Base-by-base conservation (phyloP, 2,888 invertebrate species). In the Athalia circularis region DNA sequence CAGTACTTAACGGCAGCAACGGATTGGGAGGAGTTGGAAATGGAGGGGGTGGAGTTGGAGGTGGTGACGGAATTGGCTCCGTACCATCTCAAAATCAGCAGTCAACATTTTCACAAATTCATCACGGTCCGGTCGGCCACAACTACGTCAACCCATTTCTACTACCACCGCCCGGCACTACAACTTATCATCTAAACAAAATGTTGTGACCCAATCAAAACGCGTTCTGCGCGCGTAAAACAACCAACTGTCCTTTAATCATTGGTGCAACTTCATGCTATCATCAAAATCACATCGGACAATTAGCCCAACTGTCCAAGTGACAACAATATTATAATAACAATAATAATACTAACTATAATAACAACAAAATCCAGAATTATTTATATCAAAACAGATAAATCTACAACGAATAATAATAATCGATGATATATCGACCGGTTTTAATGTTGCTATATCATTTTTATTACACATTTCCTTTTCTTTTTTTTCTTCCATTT, bases 91-190 rank as follows among this genome's bases (percentile, higher is more conserved):
- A 86, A 54, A 82, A 82, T 3, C 89, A 90, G 45, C 88, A 87
- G 52, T 81, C 87, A 2, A 86, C 85, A 0, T 90, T 84, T 77
- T 84, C 87, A 82, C 80, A 91, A 79, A 85, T 87, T 79, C 83
- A 90, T 82, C 86, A 88, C 64, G 88, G 88, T 4, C 86, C 90
- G 88, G 89, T 82, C 82, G 85, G 91, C 45, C 92, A 92, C 80
- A 91, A 92, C 61, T 92, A 92, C 83, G 92, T 92, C 57, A 92
- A 91, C 81, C 92, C 92, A 0, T 92, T 93, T 83, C 86, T 92
- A 62, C 82, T 92, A 61, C 92, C 92, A 5, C 91, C 92, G 4
- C 90, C 91, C 0, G 88, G 88, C 3, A 86, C 91, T 11, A 87
- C 90, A 52, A 89, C 90, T 65, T 91, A 90, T 76, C 92, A 92